A percentile compares a stretch with the other conserved stretches of the same genome.
phyloP scores from a whole-genome alignment of 2,113 vertebrate species.

The Cricetomys ansorgei region DNA sequence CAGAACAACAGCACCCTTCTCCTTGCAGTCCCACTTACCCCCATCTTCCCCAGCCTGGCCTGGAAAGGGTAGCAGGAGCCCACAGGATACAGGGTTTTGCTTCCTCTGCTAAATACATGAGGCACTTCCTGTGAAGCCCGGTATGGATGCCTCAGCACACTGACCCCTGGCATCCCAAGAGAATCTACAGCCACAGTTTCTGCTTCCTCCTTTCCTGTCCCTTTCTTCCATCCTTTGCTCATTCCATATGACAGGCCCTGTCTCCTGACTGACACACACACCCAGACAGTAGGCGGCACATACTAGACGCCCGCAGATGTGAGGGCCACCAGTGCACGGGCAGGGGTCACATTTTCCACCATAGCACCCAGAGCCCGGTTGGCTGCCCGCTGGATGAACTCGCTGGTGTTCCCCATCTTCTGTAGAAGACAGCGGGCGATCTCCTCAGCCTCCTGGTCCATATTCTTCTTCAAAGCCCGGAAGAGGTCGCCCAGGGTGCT shows the following conservation, averaged over 20 bases:
- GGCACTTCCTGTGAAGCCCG: not conserved
- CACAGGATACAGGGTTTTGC: not conserved
- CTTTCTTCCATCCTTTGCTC: not conserved
- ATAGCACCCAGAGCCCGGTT: conserved; percentile 78
- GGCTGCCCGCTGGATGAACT: conserved; percentile 85
- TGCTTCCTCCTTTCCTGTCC: not conserved
- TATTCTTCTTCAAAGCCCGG: conserved; percentile 79
- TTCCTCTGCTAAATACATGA: not conserved
- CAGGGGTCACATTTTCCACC: conserved; percentile 81
- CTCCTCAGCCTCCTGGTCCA: conserved; percentile 85
- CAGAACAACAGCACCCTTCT: not conserved
- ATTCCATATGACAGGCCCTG: too few relatives aligned
- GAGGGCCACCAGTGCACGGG: conserved; percentile 80
- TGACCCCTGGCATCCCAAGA: not conserved
- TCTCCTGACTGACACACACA: not conserved
- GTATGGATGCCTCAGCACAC: accelerated
- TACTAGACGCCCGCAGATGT: conserved; percentile 83
- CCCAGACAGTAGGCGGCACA: not conserved
- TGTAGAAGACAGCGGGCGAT: conserved; percentile 81
- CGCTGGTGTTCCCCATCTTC: conserved; percentile 79
- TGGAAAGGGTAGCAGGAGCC: not conserved
- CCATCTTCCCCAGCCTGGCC: not conserved
- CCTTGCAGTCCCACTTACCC: not conserved
- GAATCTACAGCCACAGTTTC: not conserved
- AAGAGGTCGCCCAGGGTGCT: conserved; percentile 82